Evolutionary conservation across 2,113 vertebrate species (phyloP), one percentile per base, ranked within the genome.

Genomic region (Sitta europaea): DNA sequence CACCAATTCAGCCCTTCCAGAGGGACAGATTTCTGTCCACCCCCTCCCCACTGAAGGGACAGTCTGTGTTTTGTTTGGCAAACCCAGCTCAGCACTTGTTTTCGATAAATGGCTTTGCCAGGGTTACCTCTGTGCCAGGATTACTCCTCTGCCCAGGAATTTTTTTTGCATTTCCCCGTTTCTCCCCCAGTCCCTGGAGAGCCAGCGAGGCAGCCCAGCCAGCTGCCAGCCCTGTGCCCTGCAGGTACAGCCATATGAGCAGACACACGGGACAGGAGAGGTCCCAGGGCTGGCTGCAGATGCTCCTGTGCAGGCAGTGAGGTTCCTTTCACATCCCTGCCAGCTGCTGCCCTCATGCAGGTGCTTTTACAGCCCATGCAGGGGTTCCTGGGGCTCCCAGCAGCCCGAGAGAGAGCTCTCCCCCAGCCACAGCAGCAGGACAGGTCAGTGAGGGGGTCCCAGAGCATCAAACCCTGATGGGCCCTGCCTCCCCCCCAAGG

Each of bases 241-340:
- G 38, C 27, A 43, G 67, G 43, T 14, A 1, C 35, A 72, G 45
- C 80, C 50, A 0, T 0, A n/a, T 1, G 38, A 57, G 65, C 74
- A 36, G 43, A 18, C 19, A 42, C 0, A 0, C 0, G 0, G 42
- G 10, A n/a, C 42, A 38, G 81, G 28, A 77, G 19, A 20, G 55
- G 9, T n/a, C 19, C 28, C 53, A 40, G 47, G 27, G 50, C 29
- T 25, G 55, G 33, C 2, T 24, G 7, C 33, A 33, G 70, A 21
- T 3, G 33, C 33, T 45, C 63, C 67, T 18, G 16, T 11, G 51
- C 29, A 57, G 45, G 27, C 54, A 27, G 19, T 0, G 8, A 73
- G 17, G 40, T 4, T 70, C 35, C 48, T 73, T 63, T 20, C 33
- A 25, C 68, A 65, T 3, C 24, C 66, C 45, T 73, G 78, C 38